A percentile compares a stretch with the other conserved stretches of the same genome.
These are phyloP conservation scores for Peromyscus eremicus DNA, from an alignment of 2,797 vertebrate genomes.

Conservation along the genomic window DNA sequence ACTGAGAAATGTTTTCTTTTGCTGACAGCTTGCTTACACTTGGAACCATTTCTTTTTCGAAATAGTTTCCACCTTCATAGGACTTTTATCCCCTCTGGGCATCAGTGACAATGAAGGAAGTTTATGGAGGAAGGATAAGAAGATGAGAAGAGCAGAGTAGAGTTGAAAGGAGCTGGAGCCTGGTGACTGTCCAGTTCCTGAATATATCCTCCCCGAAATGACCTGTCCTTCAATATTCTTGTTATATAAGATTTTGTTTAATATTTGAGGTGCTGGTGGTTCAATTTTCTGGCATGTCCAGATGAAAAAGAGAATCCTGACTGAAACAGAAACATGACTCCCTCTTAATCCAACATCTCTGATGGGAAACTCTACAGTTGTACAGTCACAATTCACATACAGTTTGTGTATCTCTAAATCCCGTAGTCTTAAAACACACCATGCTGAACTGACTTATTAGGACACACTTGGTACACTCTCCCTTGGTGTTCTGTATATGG, in stretches of 20 bases:
- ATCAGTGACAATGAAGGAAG: background rate
- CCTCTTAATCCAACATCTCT: background rate
- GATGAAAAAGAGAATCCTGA: background rate
- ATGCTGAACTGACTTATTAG: background rate
- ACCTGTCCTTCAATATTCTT: background rate
- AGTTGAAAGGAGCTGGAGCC: background rate
- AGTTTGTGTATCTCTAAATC: background rate
- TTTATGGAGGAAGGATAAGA: background rate
- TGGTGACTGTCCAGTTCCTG: background rate
- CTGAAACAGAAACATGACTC: background rate
- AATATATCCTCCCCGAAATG: constrained; percentile 29
- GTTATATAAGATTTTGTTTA: background rate
- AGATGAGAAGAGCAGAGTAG: background rate
- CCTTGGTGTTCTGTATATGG: background rate
- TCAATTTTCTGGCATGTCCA: background rate
- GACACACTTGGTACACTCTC: background rate
- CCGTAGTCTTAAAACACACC: background rate
- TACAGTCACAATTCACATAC: background rate
- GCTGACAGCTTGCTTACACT: background rate
- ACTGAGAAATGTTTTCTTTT: background rate
- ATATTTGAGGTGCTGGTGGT: background rate
- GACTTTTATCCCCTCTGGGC: background rate
- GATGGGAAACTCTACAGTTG: background rate
- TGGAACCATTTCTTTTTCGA: background rate
- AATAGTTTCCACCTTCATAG: background rate